A percentile compares a stretch with the other conserved stretches of the same genome.
Conservation (phyloP, 2,888 invertebrate species). For the Sussaba pulchella region DNA sequence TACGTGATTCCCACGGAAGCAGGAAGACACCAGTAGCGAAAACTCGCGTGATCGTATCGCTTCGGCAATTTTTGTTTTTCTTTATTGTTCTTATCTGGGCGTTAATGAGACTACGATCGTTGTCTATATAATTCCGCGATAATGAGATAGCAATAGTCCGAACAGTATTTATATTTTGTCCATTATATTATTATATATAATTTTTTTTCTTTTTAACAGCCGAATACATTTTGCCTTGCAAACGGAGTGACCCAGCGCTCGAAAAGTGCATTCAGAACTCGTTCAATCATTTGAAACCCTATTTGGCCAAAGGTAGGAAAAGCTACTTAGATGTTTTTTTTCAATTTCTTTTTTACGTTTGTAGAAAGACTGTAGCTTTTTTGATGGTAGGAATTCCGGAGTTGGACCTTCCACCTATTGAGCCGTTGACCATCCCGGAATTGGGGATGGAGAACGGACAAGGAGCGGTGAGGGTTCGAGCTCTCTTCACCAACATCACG, state of each 20-base stretch:
- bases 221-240: slow-evolving; percentile 90
- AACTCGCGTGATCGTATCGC: slow-evolving; percentile 52
- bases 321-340: no score
- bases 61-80: slow-evolving; percentile 19
- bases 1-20: slow-evolving; percentile 66
- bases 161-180: background rate
- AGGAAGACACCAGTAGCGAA: slow-evolving; percentile 58
- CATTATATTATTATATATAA: no score
- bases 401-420: slow-evolving; percentile 90
- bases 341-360: background rate
- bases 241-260: slow-evolving; percentile 87
- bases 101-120: slow-evolving; percentile 29
- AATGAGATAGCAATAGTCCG: background rate
- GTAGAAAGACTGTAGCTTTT: background rate
- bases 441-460: slow-evolving; percentile 92
- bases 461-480: slow-evolving; percentile 90
- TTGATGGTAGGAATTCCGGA: slow-evolving; percentile 88
- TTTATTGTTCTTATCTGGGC: slow-evolving; percentile 9
- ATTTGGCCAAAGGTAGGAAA: slow-evolving; percentile 86
- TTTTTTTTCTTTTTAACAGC: slow-evolving; percentile 85
- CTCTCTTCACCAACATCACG: slow-evolving; percentile 91
- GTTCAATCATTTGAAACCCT: slow-evolving; percentile 91
- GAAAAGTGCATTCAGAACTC: slow-evolving; percentile 89
- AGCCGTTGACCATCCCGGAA: slow-evolving; percentile 89
- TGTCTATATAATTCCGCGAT: slow-evolving; percentile 24